A percentile compares a stretch with the other conserved stretches of the same genome.
Evolutionary conservation across 2,888 invertebrate genomes (phyloP).

Genomic region (Volucella zonaria): DNA sequence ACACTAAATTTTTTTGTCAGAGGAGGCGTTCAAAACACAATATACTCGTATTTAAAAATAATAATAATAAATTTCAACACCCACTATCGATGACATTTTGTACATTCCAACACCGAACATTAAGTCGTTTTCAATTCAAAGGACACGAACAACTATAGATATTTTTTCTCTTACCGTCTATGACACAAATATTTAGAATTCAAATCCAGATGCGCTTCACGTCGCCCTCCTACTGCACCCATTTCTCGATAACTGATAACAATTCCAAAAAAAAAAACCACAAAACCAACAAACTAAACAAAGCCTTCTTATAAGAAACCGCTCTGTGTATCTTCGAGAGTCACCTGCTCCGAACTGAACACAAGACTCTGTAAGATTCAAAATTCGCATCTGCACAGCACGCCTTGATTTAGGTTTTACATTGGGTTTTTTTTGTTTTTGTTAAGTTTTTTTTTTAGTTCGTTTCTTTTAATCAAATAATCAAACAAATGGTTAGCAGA

Average conservation of each 20-base stretch:
- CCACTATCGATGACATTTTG: no score
- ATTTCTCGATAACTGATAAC: slow-evolving; percentile 23
- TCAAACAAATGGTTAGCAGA: slow-evolving; percentile 61
- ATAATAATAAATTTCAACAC: no score
- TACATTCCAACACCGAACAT: no score
- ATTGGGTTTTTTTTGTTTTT: slow-evolving; percentile 9
- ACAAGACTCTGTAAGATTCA: slow-evolving; percentile 49
- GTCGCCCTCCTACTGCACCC: slow-evolving; percentile 46
- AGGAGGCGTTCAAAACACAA: no score
- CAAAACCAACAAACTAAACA: slow-evolving; percentile 9
- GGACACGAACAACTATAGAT: background rate
- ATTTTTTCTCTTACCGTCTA: slow-evolving; percentile 39
- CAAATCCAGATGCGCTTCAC: slow-evolving; percentile 34
- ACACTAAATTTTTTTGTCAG: no score
- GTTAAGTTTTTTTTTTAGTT: background rate
- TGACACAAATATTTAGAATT: slow-evolving; percentile 37
- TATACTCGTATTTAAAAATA: no score
- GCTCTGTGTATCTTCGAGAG: slow-evolving; percentile 15
- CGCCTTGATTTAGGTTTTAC: slow-evolving; percentile 14
- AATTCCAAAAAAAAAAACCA: background rate
- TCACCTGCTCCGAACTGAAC: slow-evolving; percentile 54
- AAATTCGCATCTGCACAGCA: slow-evolving; percentile 62
- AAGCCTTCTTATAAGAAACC: slow-evolving; percentile 12
- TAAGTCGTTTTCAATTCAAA: background rate
- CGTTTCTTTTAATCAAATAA: slow-evolving; percentile 45